Evolutionary conservation across 2,888 invertebrate genomes (phyloP).

Genomic region (Oxystoma pomonae): DNA sequence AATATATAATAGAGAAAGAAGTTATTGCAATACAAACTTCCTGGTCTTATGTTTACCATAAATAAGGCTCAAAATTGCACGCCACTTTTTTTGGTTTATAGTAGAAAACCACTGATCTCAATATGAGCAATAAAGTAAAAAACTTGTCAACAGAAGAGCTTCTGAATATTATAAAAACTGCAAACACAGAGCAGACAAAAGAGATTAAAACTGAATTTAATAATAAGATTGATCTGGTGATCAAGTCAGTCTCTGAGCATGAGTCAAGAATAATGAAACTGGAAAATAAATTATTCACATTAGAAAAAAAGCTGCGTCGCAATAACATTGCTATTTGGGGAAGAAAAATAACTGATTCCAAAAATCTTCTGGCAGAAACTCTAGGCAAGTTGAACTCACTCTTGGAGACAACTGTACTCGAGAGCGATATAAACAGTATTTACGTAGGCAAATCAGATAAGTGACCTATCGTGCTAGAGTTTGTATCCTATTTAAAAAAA

Average conservation of each 20-base stretch:
- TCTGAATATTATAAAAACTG: neutral
- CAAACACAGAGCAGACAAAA: neutral
- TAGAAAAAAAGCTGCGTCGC: neutral
- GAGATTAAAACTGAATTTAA: neutral
- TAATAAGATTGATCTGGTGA: neutral
- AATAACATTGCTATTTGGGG: neutral
- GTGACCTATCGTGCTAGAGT: neutral
- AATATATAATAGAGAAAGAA: too few species aligned
- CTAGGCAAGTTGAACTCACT: neutral
- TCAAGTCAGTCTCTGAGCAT: neutral
- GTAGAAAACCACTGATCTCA: neutral
- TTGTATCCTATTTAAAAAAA: neutral
- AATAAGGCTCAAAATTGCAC: too few species aligned
- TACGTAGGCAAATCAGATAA: neutral
- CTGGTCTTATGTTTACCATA: too few species aligned
- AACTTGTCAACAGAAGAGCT: neutral
- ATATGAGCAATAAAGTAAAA: neutral
- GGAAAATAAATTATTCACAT: neutral
- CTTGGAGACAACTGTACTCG: neutral
- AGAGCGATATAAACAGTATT: neutral
- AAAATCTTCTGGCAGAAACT: neutral
- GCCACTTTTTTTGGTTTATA: too few species aligned
- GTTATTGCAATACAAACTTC: too few species aligned
- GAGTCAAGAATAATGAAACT: neutral
- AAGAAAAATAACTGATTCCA: neutral